Conservation (phyloP, 1,140 invertebrate genomes). For the Heterodera carotae region DNA sequence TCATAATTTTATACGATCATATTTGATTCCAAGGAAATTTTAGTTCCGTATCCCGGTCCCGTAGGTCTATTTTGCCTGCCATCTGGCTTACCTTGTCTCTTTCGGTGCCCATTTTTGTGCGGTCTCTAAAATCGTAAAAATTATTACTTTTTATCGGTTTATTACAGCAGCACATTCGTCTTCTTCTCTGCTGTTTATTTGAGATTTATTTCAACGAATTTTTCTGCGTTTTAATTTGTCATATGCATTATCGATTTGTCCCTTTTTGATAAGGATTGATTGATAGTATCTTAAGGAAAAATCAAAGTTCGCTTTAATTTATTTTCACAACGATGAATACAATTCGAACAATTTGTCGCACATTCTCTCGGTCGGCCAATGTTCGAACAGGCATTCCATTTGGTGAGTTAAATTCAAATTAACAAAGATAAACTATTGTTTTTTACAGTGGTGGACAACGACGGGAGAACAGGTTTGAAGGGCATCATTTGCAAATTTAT, state of each 20-base stretch:
- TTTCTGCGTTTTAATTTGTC: background rate
- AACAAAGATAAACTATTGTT: constrained; percentile 29
- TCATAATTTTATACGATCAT: background rate
- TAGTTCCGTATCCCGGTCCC: too few species aligned
- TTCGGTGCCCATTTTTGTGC: background rate
- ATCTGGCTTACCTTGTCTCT: background rate
- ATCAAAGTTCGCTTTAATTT: background rate
- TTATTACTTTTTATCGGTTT: background rate
- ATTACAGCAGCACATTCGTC: background rate
- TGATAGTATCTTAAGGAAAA: too few species aligned
- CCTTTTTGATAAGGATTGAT: too few species aligned
- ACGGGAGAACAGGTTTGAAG: constrained; percentile 37
- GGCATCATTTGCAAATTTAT: too few species aligned
- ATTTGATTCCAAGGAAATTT: background rate
- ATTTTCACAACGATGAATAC: constrained; percentile 7
- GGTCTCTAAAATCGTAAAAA: background rate
- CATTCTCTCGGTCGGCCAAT: constrained; percentile 15
- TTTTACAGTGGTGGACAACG: constrained; percentile 49
- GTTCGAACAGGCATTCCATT: constrained; percentile 4
- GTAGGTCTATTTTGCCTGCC: background rate
- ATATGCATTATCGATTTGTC: background rate
- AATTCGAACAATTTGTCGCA: constrained; percentile 6
- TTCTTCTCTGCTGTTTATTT: background rate
- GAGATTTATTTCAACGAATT: background rate
- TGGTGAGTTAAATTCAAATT: constrained; percentile 6